Evolutionary conservation across 2,888 invertebrate species (phyloP), one percentile per base, ranked within the genome.

Genomic region (Chesias legatella): DNA sequence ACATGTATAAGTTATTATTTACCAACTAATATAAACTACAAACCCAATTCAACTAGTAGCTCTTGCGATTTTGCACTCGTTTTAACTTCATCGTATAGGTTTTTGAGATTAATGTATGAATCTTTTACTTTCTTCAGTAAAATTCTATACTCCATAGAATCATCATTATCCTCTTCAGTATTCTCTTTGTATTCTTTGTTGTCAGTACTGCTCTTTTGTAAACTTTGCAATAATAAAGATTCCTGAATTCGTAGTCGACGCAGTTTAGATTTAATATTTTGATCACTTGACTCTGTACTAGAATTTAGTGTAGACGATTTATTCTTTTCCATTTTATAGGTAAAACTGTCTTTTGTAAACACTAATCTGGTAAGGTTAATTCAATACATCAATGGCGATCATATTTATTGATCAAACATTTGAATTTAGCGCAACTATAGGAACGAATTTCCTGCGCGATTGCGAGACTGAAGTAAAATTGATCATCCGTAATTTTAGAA

Each of bases 241-340:
- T 85, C 84, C 57, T 85, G 81, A 49, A 86, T 80, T 70, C 78
- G 79, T 23, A 86, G 54, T 47, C 82, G 61, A 52, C 76, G 68
- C 32, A 83, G 35, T 59, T 73, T 78, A 6, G 77, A 73, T 8
- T 51, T 24, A 5, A 68, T 39, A 23, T 46, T 36, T 10, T 47
- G 43, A 31, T 40, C 43, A 9, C 29, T 36, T 23, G 26, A 29
- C 21, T 39, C 9, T 24, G 30, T 33, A 6, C 38, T 38, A 27
- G 31, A 34, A 34, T 45, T 48, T n/a, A 29, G 32, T 6, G 39
- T 8, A 9, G 27, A 29, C 7, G 17, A 6, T 7, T n/a, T n/a
- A n/a, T 41, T 42, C 30, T 17, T 45, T 30, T 46, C 36, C 43
- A 48, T 42, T 29, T 27, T 40, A n/a, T n/a, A n/a, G n/a, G n/a